phyloP scores from a whole-genome alignment of 64 coral and sea anemone species.

The Porites australiensis region DNA sequence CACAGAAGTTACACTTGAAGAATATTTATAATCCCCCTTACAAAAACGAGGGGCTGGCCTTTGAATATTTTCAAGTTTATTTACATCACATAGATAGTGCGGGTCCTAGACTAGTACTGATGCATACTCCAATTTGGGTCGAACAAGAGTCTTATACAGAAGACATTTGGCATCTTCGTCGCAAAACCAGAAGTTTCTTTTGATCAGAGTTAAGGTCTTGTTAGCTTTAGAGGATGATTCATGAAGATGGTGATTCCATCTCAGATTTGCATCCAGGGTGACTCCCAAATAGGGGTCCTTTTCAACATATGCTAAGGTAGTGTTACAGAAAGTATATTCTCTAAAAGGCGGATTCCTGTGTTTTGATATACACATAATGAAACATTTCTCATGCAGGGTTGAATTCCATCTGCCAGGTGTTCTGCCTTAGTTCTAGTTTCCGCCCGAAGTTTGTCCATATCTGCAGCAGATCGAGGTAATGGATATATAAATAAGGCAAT shows the following conservation, averaged over 20 bases:
- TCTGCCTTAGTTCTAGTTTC: too few relatives aligned
- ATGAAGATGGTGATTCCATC: background rate
- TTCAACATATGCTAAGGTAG: background rate
- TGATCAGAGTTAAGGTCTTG: too few relatives aligned
- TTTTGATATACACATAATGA: too few relatives aligned
- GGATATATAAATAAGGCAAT: background rate
- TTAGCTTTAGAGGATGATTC: background rate
- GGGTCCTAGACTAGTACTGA: background rate
- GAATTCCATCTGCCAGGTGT: too few relatives aligned
- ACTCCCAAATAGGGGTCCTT: background rate
- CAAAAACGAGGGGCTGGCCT: background rate
- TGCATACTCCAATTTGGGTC: conserved; percentile 44
- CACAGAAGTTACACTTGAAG: too few relatives aligned
- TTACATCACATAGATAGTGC: conserved; percentile 40
- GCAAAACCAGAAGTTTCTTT: conserved; percentile 51
- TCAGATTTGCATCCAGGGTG: background rate
- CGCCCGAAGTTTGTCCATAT: too few relatives aligned
- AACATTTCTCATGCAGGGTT: too few relatives aligned
- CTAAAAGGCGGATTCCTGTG: too few relatives aligned
- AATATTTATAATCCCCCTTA: too few relatives aligned
- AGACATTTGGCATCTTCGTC: background rate
- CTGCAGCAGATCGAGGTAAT: background rate
- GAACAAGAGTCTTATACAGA: conserved; percentile 32
- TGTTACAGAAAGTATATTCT: background rate
- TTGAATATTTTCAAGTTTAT: conserved; percentile 49